Evolutionary conservation across 2,113 vertebrate species (phyloP).

Genomic region (Hippocampus zosterae): DNA sequence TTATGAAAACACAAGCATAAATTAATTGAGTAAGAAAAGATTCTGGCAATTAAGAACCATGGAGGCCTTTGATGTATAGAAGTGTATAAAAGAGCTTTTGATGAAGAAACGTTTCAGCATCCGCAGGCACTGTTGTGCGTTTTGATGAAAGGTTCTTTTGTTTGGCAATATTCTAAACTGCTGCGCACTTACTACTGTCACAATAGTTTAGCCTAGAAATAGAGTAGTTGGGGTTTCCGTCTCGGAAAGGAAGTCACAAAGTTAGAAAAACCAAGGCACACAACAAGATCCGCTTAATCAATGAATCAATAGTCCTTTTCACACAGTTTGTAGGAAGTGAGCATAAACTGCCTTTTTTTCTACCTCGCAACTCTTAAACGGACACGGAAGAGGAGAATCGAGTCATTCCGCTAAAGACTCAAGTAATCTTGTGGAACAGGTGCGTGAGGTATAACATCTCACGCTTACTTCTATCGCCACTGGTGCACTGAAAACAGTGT

Average conservation of each 20-base stretch:
- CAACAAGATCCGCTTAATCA: background rate
- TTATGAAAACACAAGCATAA: slow-evolving; percentile 61
- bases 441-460: no score
- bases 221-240: slow-evolving; percentile 23
- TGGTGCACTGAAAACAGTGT: background rate
- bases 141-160: slow-evolving; percentile 70
- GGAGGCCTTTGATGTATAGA: slow-evolving; percentile 66
- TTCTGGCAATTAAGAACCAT: slow-evolving; percentile 62
- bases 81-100: slow-evolving; percentile 65
- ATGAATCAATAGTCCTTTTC: background rate
- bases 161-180: slow-evolving; percentile 64
- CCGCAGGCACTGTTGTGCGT: slow-evolving; percentile 56
- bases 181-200: slow-evolving; percentile 58
- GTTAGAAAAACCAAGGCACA: background rate
- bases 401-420: background rate
- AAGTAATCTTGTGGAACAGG: no score
- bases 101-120: slow-evolving; percentile 60
- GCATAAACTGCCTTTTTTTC: background rate
- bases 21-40: slow-evolving; percentile 66
- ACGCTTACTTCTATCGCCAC: background rate
- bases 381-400: background rate
- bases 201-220: slow-evolving; percentile 54
- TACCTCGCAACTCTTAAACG: background rate
- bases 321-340: background rate
- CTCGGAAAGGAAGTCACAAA: background rate